Conservation (phyloP, 2,113 vertebrate species). For the Perca flavescens region DNA sequence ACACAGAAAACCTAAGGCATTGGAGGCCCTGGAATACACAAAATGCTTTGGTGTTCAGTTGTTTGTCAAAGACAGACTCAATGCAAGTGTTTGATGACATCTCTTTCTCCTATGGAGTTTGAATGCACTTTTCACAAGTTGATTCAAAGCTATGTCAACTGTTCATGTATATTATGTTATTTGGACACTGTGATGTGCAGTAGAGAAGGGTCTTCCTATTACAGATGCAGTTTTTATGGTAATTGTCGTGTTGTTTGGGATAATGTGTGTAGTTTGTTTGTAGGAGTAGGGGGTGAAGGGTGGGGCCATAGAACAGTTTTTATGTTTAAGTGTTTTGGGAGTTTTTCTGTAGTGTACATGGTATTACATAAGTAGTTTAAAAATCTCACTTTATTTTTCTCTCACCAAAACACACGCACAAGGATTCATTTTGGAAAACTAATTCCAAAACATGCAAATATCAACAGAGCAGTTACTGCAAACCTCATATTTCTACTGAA, state of each 20-base stretch:
- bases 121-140: background rate
- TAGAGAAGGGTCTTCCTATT: background rate
- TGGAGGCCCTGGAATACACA: background rate
- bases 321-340: background rate
- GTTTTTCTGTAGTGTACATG: background rate
- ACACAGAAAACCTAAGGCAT: too few relatives aligned
- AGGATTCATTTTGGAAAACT: background rate
- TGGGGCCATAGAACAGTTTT: too few relatives aligned
- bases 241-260: background rate
- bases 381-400: background rate
- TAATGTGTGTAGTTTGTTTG: background rate
- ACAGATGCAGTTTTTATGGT: background rate
- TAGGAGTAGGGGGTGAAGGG: background rate
- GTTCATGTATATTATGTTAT: background rate
- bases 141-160: background rate
- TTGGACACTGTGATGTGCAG: too few relatives aligned
- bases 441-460: background rate
- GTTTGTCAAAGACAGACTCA: background rate
- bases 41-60: background rate
- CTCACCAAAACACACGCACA: background rate
- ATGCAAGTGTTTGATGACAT: background rate
- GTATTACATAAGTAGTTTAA: background rate
- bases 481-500: slow-evolving; percentile 8
- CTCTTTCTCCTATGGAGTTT: background rate
- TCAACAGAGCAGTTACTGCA: background rate